These are phyloP conservation scores for Vesta saturnalis DNA, from an alignment of 2,888 invertebrate species.

Conservation along the genomic window DNA sequence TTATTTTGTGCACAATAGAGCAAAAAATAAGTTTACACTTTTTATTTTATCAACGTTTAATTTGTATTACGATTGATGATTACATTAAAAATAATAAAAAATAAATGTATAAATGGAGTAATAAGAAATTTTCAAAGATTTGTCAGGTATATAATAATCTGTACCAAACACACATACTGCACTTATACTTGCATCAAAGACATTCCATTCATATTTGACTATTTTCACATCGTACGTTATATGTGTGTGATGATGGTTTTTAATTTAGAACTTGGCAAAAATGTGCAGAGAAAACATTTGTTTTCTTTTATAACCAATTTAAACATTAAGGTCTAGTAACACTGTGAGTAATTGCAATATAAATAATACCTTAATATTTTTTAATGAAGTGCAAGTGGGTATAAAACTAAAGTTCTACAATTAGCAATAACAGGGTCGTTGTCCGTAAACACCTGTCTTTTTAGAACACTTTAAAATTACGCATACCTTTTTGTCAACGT, in stretches of 20 bases:
- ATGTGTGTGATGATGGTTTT: background rate
- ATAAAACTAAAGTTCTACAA: constrained; percentile 40
- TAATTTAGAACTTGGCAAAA: background rate
- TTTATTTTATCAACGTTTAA: background rate
- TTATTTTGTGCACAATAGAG: too few species aligned
- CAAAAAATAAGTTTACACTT: too few species aligned
- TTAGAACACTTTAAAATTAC: constrained; percentile 30
- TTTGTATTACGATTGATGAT: background rate
- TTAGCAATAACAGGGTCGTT: constrained; percentile 42
- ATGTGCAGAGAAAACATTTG: too few species aligned
- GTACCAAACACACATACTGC: background rate
- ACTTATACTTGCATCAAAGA: background rate
- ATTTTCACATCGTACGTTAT: background rate
- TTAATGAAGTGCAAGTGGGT: constrained; percentile 18
- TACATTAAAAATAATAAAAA: too few species aligned
- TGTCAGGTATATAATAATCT: background rate
- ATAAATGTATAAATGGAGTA: too few species aligned
- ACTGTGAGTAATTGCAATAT: background rate
- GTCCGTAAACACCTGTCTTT: constrained; percentile 45
- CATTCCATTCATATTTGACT: background rate
- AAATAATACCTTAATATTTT: constrained; percentile 5
- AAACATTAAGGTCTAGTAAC: background rate
- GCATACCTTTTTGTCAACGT: constrained; percentile 35
- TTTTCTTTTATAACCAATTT: background rate
- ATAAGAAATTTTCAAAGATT: background rate